Evolutionary conservation across 2,888 invertebrate species (phyloP).

Genomic region (Cosmia trapezina): DNA sequence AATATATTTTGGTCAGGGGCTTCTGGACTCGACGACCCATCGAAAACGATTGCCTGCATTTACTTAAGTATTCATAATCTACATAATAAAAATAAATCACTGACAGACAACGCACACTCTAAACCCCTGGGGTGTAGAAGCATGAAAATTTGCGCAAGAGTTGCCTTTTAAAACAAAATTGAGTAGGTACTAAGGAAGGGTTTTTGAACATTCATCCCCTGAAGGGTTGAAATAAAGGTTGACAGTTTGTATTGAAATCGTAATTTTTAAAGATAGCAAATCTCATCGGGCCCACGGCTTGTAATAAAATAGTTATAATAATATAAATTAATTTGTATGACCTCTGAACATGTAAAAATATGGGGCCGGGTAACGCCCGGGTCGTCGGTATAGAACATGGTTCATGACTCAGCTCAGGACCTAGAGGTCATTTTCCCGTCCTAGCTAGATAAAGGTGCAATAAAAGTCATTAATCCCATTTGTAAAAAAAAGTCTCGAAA

Average conservation of each 20-base stretch:
- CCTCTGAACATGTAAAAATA: background rate
- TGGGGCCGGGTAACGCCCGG: too few species aligned
- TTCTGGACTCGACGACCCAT: background rate
- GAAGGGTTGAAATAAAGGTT: background rate
- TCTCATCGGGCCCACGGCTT: background rate
- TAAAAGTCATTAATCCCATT: too few species aligned
- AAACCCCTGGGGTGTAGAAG: background rate
- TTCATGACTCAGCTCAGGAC: background rate
- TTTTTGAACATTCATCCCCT: background rate
- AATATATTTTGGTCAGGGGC: too few species aligned
- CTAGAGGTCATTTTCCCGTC: background rate
- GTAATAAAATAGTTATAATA: background rate
- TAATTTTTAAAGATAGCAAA: background rate
- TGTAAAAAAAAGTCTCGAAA: too few species aligned
- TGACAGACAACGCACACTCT: background rate
- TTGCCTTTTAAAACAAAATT: too few species aligned
- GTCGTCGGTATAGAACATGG: too few species aligned
- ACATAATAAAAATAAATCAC: background rate
- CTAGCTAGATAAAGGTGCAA: background rate
- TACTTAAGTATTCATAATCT: background rate
- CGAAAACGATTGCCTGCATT: background rate
- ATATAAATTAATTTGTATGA: background rate
- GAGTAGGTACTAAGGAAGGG: too few species aligned
- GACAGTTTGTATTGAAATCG: background rate
- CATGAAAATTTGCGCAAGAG: background rate